Conservation (phyloP, 2,888 invertebrate genomes). For the Dascillus cervinus region DNA sequence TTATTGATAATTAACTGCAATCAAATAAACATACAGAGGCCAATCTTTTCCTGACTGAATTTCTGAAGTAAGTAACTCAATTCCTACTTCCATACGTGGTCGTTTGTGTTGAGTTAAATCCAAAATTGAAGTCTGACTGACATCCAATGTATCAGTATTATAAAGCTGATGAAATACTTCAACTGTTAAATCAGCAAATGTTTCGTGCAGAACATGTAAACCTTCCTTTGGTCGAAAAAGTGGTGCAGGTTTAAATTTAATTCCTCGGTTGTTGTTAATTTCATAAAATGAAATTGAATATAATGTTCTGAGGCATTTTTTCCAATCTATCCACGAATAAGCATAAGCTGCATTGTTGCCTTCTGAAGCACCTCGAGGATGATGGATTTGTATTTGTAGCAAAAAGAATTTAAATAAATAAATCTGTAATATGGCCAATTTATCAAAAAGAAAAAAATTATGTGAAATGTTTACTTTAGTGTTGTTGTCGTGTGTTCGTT, state of each 20-base stretch:
- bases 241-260: slow-evolving; percentile 10
- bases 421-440: no score
- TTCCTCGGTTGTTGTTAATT: slow-evolving; percentile 11
- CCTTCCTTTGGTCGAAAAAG: no score
- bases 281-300: slow-evolving; percentile 36
- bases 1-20: neutral
- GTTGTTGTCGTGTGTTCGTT: no score
- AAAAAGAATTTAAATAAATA: slow-evolving; percentile 44
- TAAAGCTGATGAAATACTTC: slow-evolving; percentile 33
- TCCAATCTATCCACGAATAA: slow-evolving; percentile 41
- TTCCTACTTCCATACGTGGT: slow-evolving; percentile 24
- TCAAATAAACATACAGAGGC: slow-evolving; percentile 31
- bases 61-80: slow-evolving; percentile 29
- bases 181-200: slow-evolving; percentile 30
- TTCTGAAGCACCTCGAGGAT: slow-evolving; percentile 42
- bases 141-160: slow-evolving; percentile 5
- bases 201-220: slow-evolving; percentile 18
- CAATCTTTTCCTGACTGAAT: slow-evolving; percentile 37
- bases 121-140: slow-evolving; percentile 7
- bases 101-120: slow-evolving; percentile 24
- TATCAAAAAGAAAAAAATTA: no score
- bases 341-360: slow-evolving; percentile 36
- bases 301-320: slow-evolving; percentile 35
- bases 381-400: slow-evolving; percentile 47
- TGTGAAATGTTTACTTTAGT: no score